Evolutionary conservation across 2,797 vertebrate species (phyloP).

Genomic region (Gallinago solitaria): DNA sequence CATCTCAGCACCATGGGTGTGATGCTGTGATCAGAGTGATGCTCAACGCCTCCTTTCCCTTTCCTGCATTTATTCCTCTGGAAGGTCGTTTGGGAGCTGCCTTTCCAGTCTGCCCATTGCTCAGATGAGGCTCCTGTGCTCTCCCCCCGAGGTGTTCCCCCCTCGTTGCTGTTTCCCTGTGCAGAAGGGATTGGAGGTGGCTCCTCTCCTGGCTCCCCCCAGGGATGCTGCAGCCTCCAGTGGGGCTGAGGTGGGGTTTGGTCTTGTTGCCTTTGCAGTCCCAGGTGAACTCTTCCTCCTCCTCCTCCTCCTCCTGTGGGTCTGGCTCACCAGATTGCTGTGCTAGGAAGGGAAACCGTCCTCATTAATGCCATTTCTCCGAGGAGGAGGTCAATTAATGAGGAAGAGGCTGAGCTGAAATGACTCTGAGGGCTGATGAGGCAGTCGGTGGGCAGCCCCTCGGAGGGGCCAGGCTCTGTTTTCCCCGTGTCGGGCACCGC

Average conservation of each 20-base stretch:
- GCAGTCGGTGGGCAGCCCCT: background rate
- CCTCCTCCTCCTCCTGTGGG: background rate
- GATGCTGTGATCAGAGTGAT: rapidly evolving
- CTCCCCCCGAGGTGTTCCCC: background rate
- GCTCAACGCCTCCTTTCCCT: background rate
- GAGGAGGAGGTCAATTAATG: background rate
- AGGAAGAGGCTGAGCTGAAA: background rate
- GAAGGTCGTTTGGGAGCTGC: background rate
- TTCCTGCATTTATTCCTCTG: background rate
- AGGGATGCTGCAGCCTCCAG: background rate
- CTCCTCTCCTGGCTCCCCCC: background rate
- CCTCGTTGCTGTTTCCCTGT: rapidly evolving
- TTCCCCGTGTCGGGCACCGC: background rate
- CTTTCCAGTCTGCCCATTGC: rapidly evolving
- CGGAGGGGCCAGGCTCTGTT: background rate
- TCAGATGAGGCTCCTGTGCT: rapidly evolving
- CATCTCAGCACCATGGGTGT: background rate
- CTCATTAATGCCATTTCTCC: background rate
- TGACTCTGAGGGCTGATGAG: background rate
- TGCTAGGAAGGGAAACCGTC: background rate
- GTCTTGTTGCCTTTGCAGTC: rapidly evolving
- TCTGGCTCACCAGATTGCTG: background rate
- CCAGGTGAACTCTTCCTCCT: background rate
- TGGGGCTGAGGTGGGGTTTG: background rate
- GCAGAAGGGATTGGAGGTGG: rapidly evolving